A percentile compares a stretch with the other conserved stretches of the same genome.
Evolutionary conservation across 1,140 invertebrate genomes (phyloP).

Genomic region (Trachymyrmex cornetzi): DNA sequence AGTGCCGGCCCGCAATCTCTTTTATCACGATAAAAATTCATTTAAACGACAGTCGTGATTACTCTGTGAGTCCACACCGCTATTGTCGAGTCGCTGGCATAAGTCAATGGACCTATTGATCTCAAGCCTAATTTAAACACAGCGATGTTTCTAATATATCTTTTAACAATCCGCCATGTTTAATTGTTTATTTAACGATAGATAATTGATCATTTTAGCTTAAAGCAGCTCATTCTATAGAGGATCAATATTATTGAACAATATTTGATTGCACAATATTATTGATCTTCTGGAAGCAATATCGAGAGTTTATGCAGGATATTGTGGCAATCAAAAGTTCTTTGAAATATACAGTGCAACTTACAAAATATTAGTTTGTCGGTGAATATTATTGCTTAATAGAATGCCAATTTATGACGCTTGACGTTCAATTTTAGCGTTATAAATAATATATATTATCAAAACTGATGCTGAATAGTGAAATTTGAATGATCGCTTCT

Average conservation of each 20-base stretch:
- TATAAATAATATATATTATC: not conserved
- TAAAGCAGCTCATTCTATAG: not conserved
- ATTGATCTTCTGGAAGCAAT: not conserved
- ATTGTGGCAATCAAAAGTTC: not conserved
- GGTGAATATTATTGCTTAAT: not conserved
- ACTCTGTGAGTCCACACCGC: constrained; percentile 31
- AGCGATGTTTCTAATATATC: not conserved
- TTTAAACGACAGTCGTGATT: constrained; percentile 68
- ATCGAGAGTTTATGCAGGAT: not conserved
- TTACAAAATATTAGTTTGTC: not conserved
- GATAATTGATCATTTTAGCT: not conserved
- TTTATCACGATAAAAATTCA: constrained; percentile 72
- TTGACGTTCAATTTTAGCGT: not conserved
- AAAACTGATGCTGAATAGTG: not conserved
- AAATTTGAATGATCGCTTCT: not conserved
- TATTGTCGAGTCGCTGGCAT: constrained; percentile 13
- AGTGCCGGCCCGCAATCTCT: constrained; percentile 33
- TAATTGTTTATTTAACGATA: not conserved
- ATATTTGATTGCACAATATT: not conserved
- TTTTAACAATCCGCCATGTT: not conserved
- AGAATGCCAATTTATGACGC: not conserved
- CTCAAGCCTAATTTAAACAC: constrained; percentile 8
- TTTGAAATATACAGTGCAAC: not conserved
- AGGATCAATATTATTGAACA: not conserved
- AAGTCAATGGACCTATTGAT: constrained; percentile 29